phyloP scores from a whole-genome alignment of 1,140 invertebrate species.

The Trinorchestia longiramus region DNA sequence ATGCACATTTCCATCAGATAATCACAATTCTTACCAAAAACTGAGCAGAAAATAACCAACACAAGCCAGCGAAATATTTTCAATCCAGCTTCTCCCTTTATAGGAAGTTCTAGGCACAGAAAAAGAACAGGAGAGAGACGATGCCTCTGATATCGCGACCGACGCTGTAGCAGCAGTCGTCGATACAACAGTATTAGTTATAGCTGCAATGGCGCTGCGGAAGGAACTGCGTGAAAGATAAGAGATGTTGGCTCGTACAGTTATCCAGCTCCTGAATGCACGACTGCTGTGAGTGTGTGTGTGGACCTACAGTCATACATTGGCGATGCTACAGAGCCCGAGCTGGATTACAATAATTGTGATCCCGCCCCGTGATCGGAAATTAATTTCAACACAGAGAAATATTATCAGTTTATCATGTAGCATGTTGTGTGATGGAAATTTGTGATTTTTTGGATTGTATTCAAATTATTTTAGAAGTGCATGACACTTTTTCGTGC shows the following conservation, averaged over 20 bases:
- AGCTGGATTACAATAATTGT: neutral
- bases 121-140: neutral
- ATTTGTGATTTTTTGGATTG: too few species aligned
- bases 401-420: too few species aligned
- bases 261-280: slow-evolving; percentile 10
- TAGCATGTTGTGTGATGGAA: too few species aligned
- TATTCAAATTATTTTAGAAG: too few species aligned
- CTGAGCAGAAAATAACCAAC: neutral
- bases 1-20: neutral
- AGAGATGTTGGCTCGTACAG: neutral
- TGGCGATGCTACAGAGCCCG: neutral
- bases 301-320: neutral
- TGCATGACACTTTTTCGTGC: too few species aligned
- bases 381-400: too few species aligned
- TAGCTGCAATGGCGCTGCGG: slow-evolving; percentile 17
- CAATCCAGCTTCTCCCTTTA: neutral
- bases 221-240: slow-evolving; percentile 51
- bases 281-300: neutral
- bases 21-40: neutral
- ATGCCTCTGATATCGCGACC: slow-evolving; percentile 21
- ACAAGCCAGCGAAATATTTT: neutral
- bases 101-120: neutral
- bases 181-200: slow-evolving; percentile 44
- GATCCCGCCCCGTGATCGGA: too few species aligned
- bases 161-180: neutral